Base-by-base conservation (phyloP, 2,888 invertebrate species). In the Mermis nigrescens region DNA sequence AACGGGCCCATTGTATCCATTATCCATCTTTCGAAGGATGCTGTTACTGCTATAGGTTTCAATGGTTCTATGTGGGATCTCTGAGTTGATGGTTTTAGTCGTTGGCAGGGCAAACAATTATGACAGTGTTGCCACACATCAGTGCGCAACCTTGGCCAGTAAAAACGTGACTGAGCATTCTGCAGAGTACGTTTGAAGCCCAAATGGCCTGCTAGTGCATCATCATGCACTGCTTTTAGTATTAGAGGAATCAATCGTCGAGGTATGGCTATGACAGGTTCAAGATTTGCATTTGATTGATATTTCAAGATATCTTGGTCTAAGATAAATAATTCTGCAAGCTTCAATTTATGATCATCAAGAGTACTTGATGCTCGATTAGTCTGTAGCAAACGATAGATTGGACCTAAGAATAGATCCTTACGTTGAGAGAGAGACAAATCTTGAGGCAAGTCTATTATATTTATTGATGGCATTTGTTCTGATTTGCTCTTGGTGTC, bases 1-100 rank as follows among this genome's bases (percentile, higher is more conserved):
- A 68, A 58, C 0, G 66, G 66, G 1, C 67, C 68, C 27, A 65
- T 19, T 2, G 64, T 31, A 53, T 66, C 68, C 26, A 62, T 60
- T 1, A 62, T 53, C 2, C 65, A 52, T 31, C 62, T 59, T 31
- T 67, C 62, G 62, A 66, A 66, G 7, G 67, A 64, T 4, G 45
- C 32, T n/a, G 59, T 58, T 2, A 64, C 57, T 1, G 58, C 57
- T 22, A 57, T 46, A 15, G 55, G n/a, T 19, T 63, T 31, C 19
- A 63, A 58, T 24, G 62, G 60, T 29, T 57, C 57, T 3, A 45
- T 22, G 12, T 31, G 38, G 7, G 38, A 38, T 38, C 19, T 38
- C 38, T 38, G 38, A 38, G 38, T 38, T 38, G 38, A 38, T n/a
- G n/a, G n/a, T n/a, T n/a, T n/a, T n/a, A n/a, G n/a, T n/a, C n/a